phyloP scores from a whole-genome alignment of 1,140 invertebrate species.

The Penaeus japonicus region DNA sequence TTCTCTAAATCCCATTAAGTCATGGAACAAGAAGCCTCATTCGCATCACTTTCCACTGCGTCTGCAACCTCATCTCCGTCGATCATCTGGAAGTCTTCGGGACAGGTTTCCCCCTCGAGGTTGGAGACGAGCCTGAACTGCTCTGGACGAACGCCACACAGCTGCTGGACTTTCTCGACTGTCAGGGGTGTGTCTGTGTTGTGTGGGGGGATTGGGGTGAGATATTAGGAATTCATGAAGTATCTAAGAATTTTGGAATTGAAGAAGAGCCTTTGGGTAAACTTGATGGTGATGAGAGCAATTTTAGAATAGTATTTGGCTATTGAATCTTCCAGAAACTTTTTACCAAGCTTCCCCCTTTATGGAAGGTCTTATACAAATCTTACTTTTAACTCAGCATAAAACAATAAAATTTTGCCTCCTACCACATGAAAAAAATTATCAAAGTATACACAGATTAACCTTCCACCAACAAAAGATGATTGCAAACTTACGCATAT shows the following conservation, averaged over 20 bases:
- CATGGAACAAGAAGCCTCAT: no score
- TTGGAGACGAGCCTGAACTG: background rate
- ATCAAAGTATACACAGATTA: no score
- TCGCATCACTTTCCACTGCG: constrained; percentile 10
- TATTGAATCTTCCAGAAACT: no score
- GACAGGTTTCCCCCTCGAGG: background rate
- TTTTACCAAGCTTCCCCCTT: no score
- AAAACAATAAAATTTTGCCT: background rate
- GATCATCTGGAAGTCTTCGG: background rate
- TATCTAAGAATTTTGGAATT: no score
- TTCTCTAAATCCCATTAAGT: no score
- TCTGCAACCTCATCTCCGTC: background rate
- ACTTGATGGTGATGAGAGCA: no score
- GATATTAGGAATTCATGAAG: no score
- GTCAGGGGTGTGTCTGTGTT: constrained; percentile 38
- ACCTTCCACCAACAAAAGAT: background rate
- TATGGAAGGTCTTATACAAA: background rate
- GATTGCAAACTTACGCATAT: constrained; percentile 61
- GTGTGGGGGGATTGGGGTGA: background rate
- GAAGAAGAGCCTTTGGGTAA: no score
- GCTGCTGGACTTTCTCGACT: constrained; percentile 47
- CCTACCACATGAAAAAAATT: background rate
- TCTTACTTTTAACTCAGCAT: background rate
- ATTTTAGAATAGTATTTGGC: no score
- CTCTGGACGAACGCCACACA: constrained; percentile 9